Percentiles rank a stretch among this genome's conserved stretches.
Evolutionary conservation across 1,140 invertebrate species (phyloP).

Genomic region (Cyclina sinensis): DNA sequence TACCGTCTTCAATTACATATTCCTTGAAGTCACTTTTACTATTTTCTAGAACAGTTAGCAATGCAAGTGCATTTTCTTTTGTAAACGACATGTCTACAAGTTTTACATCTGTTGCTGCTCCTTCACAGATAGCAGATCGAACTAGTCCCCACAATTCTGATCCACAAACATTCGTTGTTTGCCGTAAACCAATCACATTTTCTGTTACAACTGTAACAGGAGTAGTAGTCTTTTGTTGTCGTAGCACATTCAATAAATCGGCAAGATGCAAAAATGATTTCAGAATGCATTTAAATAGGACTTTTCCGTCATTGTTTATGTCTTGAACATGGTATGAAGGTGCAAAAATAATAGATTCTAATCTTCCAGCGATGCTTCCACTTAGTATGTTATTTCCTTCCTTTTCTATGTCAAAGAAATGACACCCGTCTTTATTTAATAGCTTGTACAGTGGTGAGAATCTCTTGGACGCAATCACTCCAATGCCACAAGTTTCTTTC

Average conservation of each 20-base stretch:
- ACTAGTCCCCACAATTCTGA: conserved; percentile 41
- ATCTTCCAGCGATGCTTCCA: neutral
- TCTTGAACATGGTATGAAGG: neutral
- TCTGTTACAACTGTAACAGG: neutral
- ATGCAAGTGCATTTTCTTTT: neutral
- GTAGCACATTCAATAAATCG: neutral
- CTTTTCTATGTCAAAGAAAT: neutral
- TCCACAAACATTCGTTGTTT: neutral
- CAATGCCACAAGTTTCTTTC: too few relatives aligned
- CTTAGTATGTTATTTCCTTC: neutral
- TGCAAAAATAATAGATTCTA: neutral
- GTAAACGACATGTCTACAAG: neutral
- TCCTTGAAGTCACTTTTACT: neutral
- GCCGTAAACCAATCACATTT: neutral
- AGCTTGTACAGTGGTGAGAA: neutral
- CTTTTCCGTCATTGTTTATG: neutral
- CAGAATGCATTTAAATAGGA: neutral
- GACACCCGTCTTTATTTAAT: neutral
- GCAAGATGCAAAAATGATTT: neutral
- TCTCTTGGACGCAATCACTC: neutral
- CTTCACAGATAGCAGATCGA: conserved; percentile 6
- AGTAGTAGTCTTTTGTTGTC: neutral
- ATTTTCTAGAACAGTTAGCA: neutral
- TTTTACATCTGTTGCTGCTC: neutral
- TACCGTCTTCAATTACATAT: neutral